A percentile compares a stretch with the other conserved stretches of the same genome.
phyloP scores from a whole-genome alignment of 2,888 invertebrate species.

The Zaprionus lineosus region DNA sequence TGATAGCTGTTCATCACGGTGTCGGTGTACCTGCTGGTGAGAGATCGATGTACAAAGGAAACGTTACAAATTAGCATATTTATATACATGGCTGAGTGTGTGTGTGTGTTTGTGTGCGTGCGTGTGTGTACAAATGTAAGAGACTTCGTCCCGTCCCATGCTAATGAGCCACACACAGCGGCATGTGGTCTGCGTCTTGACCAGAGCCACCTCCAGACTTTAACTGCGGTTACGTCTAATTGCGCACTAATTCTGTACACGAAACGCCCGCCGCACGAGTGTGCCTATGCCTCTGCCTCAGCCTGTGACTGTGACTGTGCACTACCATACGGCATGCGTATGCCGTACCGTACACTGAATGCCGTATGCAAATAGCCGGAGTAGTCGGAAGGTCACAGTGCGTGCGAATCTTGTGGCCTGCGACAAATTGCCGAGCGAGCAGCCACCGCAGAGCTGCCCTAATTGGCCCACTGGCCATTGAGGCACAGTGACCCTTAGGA shows the following conservation, averaged over 20 bases:
- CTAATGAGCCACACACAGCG: conserved; percentile 58
- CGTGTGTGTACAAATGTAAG: conserved; percentile 3
- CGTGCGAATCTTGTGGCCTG: conserved; percentile 66
- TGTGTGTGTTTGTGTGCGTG: conserved; percentile 1
- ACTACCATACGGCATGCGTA: conserved; percentile 1
- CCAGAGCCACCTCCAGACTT: conserved; percentile 8
- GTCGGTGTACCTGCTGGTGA: conserved; percentile 82
- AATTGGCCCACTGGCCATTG: conserved; percentile 59
- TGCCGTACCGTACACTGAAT: too few relatives aligned
- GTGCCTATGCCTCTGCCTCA: not conserved
- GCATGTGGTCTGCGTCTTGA: conserved; percentile 14
- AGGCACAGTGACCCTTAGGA: conserved; percentile 33
- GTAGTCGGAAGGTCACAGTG: conserved; percentile 76
- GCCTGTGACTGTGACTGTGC: conserved; percentile 2
- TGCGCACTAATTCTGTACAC: conserved; percentile 61
- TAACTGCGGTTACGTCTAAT: conserved; percentile 61
- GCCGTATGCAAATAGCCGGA: conserved; percentile 75
- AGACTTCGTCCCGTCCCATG: conserved; percentile 43
- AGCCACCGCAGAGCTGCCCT: conserved; percentile 63
- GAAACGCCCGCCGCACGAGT: conserved; percentile 59
- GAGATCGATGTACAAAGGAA: conserved; percentile 11
- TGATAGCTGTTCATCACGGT: conserved; percentile 83
- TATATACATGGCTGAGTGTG: not conserved
- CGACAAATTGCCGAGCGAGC: conserved; percentile 40
- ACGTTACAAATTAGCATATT: conserved; percentile 43